Base-by-base conservation (phyloP, 1,140 invertebrate genomes). In the Drosophila parabipectinata region DNA sequence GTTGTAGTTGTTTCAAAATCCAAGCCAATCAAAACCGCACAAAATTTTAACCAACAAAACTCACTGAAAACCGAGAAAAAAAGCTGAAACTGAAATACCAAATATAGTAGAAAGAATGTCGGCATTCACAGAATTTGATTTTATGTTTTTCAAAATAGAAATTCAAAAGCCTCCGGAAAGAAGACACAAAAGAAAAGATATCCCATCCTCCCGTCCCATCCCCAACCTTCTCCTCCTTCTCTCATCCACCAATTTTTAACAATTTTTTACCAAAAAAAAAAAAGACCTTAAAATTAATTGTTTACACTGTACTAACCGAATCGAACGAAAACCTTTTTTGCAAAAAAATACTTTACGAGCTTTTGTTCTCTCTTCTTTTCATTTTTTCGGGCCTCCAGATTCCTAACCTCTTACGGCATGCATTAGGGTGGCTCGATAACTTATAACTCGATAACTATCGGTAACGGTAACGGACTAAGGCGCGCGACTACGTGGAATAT, bases 121-220 rank as follows among this genome's bases (percentile, higher is more conserved):
- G 61, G 32, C 44, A 15, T 56, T 44, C 30, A 32, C 14, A 62
- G 14, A 59, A 21, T 32, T 45, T 51, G 37, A 57, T 58, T 66
- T 71, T 83, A 82, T 82, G 79, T 83, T 83, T 79, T 83, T 83
- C 74, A 83, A 82, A 79, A 83, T 72, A 63, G 45, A 32, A 14
- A 61, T 32, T 5, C 44, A 21, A 47, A 21, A 24, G 6, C 14
- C 14, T 21, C 44, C 15, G 26, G 26, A 44, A 44, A 44, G 15
- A 21, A 21, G 21, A 44, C 37, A 10, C 37, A 26, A 51, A 21
- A 28, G 1, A 47, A 55, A 8, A 9, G 3, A 39, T 21, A 57
- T 14, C 39, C 39, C 28, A 44, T 6, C 28, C 21, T 15, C 51
- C 59, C 21, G n/a, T 15, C 39, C 61, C 44, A 34, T n/a, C 41